Conservation (phyloP, 92 coral and sea anemone species). For the Siderastrea siderea region DNA sequence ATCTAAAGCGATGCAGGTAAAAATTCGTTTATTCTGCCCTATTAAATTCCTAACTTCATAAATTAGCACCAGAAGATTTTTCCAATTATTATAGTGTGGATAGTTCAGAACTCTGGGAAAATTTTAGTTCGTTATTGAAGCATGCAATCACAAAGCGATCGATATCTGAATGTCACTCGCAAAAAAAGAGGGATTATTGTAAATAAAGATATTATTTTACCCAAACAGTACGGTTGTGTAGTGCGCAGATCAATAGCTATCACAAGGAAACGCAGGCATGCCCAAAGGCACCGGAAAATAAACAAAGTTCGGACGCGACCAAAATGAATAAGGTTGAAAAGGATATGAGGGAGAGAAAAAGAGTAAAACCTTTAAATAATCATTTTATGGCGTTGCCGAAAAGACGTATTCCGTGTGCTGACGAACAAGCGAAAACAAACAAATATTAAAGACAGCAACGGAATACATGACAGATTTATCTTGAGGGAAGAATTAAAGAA, state of each 20-base stretch:
- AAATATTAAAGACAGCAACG: background rate
- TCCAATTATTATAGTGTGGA: no score
- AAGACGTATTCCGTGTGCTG: slow-evolving; percentile 2
- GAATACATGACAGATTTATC: background rate
- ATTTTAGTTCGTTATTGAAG: background rate
- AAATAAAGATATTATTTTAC: slow-evolving; percentile 13
- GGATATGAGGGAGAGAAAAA: background rate
- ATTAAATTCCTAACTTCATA: no score
- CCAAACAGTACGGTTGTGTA: background rate
- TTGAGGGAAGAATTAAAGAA: background rate
- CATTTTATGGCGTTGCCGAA: background rate
- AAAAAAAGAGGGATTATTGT: background rate
- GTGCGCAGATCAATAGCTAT: background rate
- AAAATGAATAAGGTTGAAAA: background rate
- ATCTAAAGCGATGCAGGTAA: background rate
- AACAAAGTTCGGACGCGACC: background rate
- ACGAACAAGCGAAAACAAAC: background rate
- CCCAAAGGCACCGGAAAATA: background rate
- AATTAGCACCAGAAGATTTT: background rate
- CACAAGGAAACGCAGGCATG: background rate
- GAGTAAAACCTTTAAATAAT: background rate
- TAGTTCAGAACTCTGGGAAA: slow-evolving; percentile 5
- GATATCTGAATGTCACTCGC: background rate
- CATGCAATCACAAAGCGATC: slow-evolving; percentile 19
- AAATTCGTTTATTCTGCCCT: no score